Evolutionary conservation across 2,797 vertebrate species (phyloP), one percentile per base, ranked within the genome.

Genomic region (Borostomias antarcticus): DNA sequence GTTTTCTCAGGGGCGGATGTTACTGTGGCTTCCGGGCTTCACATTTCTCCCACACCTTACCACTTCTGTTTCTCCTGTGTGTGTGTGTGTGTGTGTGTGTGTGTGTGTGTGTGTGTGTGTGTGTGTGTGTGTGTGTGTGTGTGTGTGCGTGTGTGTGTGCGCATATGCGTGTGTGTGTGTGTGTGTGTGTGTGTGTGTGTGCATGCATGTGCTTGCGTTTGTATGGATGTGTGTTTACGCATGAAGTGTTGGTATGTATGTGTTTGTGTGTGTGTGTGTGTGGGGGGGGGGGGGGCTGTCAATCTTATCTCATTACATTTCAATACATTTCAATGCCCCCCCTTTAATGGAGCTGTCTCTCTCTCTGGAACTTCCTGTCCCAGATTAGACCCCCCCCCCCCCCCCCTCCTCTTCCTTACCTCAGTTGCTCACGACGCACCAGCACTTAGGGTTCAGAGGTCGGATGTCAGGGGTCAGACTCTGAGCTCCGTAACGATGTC

Each of bases 401-500:
- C 87, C 83, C 77, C 82, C 82, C 84, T 21, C 51, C 66, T 80
- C 86, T 81, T 82, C 81, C 87, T 83, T 78, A 83, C 82, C 84
- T 88, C 82, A 3, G 84, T 70, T 80, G 88, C 87, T 90, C 90
- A 91, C 84, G 84, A 88, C 77, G 88, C 90, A 85, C 80, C 83
- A 79, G 84, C 91, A 82, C 86, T 89, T 85, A 80, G 75, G 80
- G 89, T 84, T 89, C 88, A 88, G 73, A 88, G 90, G 89, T 92
- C 90, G 89, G 77, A 78, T 89, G 87, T 81, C 81, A 83, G 50
- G 85, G 91, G 89, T 92, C 82, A 35, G 69, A 79, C 78, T 66
- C 76, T 81, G 84, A 91, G 87, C 80, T 78, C 68, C 58, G 79
- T 90, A 91, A 91, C 85, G 82, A 91, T 89, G 88, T 91, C 89